Percentiles rank a stretch among this genome's conserved stretches.
Conservation (phyloP, 2,113 vertebrate species). For the Eretmochelys imbricata region DNA sequence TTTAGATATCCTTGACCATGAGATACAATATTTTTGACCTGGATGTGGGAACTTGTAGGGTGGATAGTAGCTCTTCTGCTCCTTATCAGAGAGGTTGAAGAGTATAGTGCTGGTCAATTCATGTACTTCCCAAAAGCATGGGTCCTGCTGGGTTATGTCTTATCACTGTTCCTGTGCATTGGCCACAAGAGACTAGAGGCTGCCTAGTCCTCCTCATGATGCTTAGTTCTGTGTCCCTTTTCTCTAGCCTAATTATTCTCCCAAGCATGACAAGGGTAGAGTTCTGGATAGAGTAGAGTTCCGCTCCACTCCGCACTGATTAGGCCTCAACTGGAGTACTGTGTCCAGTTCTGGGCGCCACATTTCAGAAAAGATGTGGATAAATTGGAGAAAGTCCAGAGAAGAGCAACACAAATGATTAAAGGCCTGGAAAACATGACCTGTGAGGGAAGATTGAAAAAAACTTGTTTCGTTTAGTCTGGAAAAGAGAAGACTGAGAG, state of each 20-base stretch:
- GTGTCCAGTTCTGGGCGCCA: too few relatives aligned
- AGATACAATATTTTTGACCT: background rate
- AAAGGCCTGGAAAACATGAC: too few relatives aligned
- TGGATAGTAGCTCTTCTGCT: background rate
- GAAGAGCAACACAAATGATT: too few relatives aligned
- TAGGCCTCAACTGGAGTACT: too few relatives aligned
- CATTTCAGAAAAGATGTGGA: too few relatives aligned
- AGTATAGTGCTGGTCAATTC: background rate
- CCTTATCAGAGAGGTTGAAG: background rate
- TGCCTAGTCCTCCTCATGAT: background rate
- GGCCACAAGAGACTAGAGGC: background rate
- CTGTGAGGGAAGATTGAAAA: too few relatives aligned
- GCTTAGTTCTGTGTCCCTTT: background rate
- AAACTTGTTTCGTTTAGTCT: too few relatives aligned
- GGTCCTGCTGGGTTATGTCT: background rate
- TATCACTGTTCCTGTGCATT: background rate
- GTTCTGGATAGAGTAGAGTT: background rate
- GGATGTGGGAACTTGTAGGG: background rate
- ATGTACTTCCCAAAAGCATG: background rate
- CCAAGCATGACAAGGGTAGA: background rate
- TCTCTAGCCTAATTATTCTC: background rate
- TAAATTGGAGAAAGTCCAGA: too few relatives aligned
- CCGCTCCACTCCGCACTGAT: too few relatives aligned
- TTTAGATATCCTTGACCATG: background rate
- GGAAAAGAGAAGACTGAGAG: too few relatives aligned